These are phyloP conservation scores for Hypolimnas misippus DNA, from an alignment of 2,888 invertebrate genomes.

Conservation along the genomic window DNA sequence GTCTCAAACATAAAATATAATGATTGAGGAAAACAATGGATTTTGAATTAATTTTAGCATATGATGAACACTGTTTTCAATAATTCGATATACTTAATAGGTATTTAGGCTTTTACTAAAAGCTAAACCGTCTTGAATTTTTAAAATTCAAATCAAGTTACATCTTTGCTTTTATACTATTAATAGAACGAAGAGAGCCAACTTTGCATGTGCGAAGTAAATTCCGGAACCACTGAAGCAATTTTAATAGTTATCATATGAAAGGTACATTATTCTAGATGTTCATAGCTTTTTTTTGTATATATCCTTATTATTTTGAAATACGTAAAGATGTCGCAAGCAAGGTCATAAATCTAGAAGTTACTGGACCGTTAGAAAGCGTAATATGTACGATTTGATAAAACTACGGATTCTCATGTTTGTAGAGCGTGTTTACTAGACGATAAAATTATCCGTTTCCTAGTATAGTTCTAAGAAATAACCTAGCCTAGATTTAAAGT, in stretches of 20 bases:
- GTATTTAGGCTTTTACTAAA: neutral
- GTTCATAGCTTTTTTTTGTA: no score
- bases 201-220: no score
- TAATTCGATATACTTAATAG: neutral
- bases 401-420: neutral
- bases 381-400: neutral
- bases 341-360: neutral
- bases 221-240: no score
- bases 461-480: slow-evolving; percentile 4
- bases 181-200: no score
- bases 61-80: slow-evolving; percentile 1
- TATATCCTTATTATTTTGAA: no score
- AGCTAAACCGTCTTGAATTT: neutral
- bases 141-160: no score
- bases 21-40: slow-evolving; percentile 56
- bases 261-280: no score
- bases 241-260: no score
- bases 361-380: neutral
- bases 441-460: slow-evolving; percentile 16
- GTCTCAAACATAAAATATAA: slow-evolving; percentile 45
- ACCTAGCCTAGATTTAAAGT: neutral
- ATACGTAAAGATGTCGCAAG: neutral
- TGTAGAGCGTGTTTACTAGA: slow-evolving; percentile 11
- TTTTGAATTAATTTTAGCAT: slow-evolving; percentile 11
- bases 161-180: no score